Conservation (phyloP, 2,888 invertebrate genomes). For the Agriotes lineatus region DNA sequence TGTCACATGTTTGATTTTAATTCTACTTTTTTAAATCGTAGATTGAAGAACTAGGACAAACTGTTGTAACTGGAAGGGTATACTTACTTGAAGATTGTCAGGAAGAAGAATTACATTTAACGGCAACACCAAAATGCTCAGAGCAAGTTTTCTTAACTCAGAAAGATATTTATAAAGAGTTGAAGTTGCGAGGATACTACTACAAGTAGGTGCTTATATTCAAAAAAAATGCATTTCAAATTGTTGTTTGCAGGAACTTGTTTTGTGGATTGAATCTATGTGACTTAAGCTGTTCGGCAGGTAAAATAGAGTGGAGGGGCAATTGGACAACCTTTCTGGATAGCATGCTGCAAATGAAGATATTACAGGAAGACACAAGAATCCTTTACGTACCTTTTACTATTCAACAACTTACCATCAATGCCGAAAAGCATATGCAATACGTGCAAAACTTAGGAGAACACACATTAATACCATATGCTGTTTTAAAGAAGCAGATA, state of each 20-base stretch:
- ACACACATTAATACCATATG: constrained; percentile 56
- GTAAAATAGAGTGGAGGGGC: constrained; percentile 76
- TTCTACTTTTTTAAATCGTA: too few species aligned
- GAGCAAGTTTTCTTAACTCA: neutral
- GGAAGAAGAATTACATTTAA: neutral
- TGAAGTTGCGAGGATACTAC: constrained; percentile 78
- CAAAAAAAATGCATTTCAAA: neutral
- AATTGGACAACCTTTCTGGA: constrained; percentile 93
- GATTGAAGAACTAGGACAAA: neutral
- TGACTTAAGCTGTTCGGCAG: constrained; percentile 61
- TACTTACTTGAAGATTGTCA: constrained; percentile 1
- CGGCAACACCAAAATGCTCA: neutral
- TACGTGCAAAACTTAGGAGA: constrained; percentile 48
- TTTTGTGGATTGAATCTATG: constrained; percentile 51
- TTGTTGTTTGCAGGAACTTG: constrained; percentile 47
- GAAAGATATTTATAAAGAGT: constrained; percentile 67
- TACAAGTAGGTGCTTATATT: constrained; percentile 59
- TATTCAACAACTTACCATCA: constrained; percentile 43
- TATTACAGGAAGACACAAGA: constrained; percentile 76
- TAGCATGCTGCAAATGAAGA: constrained; percentile 86
- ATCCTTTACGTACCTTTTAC: constrained; percentile 77
- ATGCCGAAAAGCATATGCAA: constrained; percentile 41
- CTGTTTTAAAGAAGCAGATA: constrained; percentile 63
- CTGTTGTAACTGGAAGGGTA: neutral
- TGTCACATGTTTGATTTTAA: too few species aligned